These are phyloP conservation scores for Cerceris rybyensis DNA, from an alignment of 2,888 invertebrate genomes.

Conservation along the genomic window DNA sequence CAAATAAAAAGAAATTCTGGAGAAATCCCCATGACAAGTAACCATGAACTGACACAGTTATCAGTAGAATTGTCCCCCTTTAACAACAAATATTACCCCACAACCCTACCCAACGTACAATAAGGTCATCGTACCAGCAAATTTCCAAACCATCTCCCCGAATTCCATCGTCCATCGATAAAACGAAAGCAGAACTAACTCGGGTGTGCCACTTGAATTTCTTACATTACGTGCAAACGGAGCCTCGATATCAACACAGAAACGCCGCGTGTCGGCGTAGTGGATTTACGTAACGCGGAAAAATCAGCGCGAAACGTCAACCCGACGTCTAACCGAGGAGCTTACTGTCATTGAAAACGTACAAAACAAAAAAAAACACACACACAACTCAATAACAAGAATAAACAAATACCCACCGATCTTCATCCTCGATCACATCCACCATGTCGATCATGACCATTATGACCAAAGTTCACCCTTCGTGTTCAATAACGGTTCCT, in stretches of 20 bases:
- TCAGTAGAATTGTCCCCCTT: too few relatives aligned
- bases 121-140: too few relatives aligned
- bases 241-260: neutral
- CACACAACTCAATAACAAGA: neutral
- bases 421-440: conserved; percentile 78
- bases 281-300: conserved; percentile 42
- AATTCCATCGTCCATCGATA: too few relatives aligned
- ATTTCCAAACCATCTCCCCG: too few relatives aligned
- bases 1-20: too few relatives aligned
- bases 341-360: neutral
- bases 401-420: conserved; percentile 72
- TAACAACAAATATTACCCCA: too few relatives aligned
- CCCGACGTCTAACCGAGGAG: neutral
- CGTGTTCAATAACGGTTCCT: neutral
- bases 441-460: conserved; percentile 81
- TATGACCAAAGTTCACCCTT: conserved; percentile 49
- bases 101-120: too few relatives aligned
- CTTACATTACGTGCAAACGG: too few relatives aligned
- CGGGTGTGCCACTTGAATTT: too few relatives aligned
- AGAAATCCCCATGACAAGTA: too few relatives aligned
- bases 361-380: neutral
- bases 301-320: neutral
- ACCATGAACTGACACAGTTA: too few relatives aligned
- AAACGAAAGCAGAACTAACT: too few relatives aligned
- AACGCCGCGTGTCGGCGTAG: conserved; percentile 9